Percentiles rank a stretch among this genome's conserved stretches.
Evolutionary conservation across 2,797 vertebrate genomes (phyloP).

Genomic region (Apogon talboti): DNA sequence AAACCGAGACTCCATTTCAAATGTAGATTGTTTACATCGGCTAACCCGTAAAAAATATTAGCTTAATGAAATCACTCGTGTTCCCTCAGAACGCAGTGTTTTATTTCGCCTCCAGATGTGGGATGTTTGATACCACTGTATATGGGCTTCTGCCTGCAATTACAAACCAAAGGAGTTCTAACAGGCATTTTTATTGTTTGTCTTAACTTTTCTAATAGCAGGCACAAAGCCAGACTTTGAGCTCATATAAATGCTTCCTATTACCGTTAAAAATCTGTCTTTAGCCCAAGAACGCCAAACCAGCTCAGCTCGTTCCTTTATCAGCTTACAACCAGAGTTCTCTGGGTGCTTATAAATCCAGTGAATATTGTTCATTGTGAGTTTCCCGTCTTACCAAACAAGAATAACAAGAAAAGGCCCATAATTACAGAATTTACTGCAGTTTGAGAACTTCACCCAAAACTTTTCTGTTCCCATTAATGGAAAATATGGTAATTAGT

Average conservation of each 20-base stretch:
- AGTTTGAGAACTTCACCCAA: conserved; percentile 75
- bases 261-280: conserved; percentile 78
- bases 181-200: conserved; percentile 75
- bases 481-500: conserved; percentile 84
- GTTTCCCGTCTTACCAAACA: conserved; percentile 72
- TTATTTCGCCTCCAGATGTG: conserved; percentile 58
- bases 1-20: conserved; percentile 49
- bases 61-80: conserved; percentile 61
- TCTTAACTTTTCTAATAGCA: conserved; percentile 73
- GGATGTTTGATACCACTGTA: conserved; percentile 65
- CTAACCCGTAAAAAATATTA: conserved; percentile 41
- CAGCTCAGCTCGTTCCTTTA: conserved; percentile 77
- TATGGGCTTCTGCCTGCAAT: conserved; percentile 60
- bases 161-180: conserved; percentile 62
- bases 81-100: conserved; percentile 44
- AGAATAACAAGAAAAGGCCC: conserved; percentile 78
- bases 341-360: conserved; percentile 78
- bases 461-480: conserved; percentile 81
- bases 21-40: conserved; percentile 45
- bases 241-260: conserved; percentile 75
- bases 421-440: conserved; percentile 83
- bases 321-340: conserved; percentile 81
- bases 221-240: conserved; percentile 69
- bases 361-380: conserved; percentile 78
- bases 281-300: conserved; percentile 69